Evolutionary conservation across 1,140 invertebrate genomes (phyloP).

Genomic region (Lerema accius): DNA sequence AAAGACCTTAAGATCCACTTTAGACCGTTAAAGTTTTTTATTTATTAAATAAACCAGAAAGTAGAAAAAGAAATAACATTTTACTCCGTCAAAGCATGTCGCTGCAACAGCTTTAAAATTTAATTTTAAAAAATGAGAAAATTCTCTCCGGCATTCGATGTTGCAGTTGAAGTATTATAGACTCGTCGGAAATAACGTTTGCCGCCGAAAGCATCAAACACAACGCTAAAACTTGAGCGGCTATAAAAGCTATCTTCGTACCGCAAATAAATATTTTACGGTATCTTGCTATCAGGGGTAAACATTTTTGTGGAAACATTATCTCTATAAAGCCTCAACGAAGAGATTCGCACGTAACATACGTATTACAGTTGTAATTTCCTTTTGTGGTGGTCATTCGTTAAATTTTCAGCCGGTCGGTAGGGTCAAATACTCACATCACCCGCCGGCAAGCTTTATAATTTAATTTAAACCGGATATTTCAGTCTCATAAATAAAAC

Average conservation of each 20-base stretch:
- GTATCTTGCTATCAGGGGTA: background rate
- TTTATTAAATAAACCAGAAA: too few relatives aligned
- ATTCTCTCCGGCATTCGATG: background rate
- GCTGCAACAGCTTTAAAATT: background rate
- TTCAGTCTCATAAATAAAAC: slow-evolving; percentile 53
- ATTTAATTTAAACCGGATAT: slow-evolving; percentile 55
- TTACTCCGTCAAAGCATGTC: too few relatives aligned
- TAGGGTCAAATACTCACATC: slow-evolving; percentile 50
- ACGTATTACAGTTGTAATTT: slow-evolving; percentile 49
- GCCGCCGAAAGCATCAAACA: slow-evolving; percentile 8
- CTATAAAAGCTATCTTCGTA: slow-evolving; percentile 9
- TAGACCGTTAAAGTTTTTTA: too few relatives aligned
- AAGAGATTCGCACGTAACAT: slow-evolving; percentile 41
- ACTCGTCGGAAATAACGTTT: background rate
- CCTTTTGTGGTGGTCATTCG: slow-evolving; percentile 58
- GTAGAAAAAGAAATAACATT: too few relatives aligned
- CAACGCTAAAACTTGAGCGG: background rate
- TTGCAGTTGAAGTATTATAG: background rate
- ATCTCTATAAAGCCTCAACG: slow-evolving; percentile 14
- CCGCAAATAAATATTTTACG: slow-evolving; percentile 24
- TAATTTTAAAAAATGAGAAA: background rate
- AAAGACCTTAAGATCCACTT: too few relatives aligned
- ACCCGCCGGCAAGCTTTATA: slow-evolving; percentile 41
- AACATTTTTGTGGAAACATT: slow-evolving; percentile 1
- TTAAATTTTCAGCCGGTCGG: slow-evolving; percentile 59